Evolutionary conservation across 2,113 vertebrate species (phyloP).

Genomic region (Falco punctatus): DNA sequence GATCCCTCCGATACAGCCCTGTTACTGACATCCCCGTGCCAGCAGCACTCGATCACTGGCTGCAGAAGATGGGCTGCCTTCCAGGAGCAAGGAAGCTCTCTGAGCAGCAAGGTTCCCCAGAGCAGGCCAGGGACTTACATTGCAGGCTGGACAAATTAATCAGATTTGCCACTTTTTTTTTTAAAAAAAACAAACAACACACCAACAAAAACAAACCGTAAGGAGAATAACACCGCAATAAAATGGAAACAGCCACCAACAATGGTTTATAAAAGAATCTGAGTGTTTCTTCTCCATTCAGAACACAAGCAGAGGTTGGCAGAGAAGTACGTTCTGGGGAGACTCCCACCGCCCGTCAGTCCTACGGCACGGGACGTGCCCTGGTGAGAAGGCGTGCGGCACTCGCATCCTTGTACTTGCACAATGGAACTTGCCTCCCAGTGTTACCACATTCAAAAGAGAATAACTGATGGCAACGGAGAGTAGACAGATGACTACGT

Average conservation of each 20-base stretch:
- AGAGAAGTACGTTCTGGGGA: background rate
- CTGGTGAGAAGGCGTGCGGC: rapidly evolving
- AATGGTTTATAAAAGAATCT: rapidly evolving
- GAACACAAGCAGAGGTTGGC: background rate
- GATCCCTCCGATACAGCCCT: background rate
- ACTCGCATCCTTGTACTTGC: rapidly evolving
- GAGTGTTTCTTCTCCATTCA: background rate
- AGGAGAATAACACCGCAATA: background rate
- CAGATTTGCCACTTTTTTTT: background rate
- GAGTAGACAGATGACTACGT: background rate
- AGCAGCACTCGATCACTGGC: background rate
- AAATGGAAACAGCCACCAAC: background rate
- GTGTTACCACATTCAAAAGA: rapidly evolving
- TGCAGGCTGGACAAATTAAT: background rate
- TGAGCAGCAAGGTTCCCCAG: background rate
- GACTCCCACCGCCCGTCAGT: rapidly evolving
- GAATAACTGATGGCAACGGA: background rate
- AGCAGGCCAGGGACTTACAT: too few relatives aligned
- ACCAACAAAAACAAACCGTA: too few relatives aligned
- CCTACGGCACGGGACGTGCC: rapidly evolving
- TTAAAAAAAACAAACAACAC: too few relatives aligned
- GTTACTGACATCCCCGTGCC: rapidly evolving
- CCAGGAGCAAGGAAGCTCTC: background rate
- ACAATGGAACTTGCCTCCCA: rapidly evolving
- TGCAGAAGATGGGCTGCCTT: background rate